Conservation (phyloP, 64 coral and sea anemone genomes). For the Montipora sp. region DNA sequence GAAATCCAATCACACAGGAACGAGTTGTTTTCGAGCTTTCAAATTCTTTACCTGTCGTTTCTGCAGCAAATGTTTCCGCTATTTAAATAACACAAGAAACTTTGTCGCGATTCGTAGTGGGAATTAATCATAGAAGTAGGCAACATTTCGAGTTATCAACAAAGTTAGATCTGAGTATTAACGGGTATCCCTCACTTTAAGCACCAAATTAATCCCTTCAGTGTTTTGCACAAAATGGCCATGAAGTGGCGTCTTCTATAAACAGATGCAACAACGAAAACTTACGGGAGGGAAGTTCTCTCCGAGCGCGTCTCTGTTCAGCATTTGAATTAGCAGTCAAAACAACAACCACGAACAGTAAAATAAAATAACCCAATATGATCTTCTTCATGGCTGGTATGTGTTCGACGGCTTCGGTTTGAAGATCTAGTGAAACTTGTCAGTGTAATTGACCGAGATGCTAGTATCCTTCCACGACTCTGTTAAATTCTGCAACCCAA, state of each 20-base stretch:
- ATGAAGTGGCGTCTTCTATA: not conserved
- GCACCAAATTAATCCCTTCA: no score
- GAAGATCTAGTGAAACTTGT: not conserved
- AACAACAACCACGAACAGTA: not conserved
- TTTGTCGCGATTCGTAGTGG: no score
- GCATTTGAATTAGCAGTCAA: not conserved
- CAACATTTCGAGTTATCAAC: no score
- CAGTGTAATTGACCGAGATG: not conserved
- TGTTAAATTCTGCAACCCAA: not conserved
- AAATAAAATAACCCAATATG: not conserved
- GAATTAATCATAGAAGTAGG: no score
- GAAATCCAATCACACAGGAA: no score
- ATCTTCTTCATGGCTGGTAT: conserved; percentile 1
- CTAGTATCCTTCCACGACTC: not conserved
- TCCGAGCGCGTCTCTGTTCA: not conserved
- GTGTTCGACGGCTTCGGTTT: not conserved
- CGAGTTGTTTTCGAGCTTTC: no score
- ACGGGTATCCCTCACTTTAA: no score
- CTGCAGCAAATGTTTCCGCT: no score
- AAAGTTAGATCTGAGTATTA: no score
- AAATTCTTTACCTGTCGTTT: no score
- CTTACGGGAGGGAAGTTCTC: conserved; percentile 16
- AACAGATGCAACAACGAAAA: not conserved
- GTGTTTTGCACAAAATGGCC: not conserved
- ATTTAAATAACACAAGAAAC: no score